Percentiles rank a stretch among this genome's conserved stretches.
Conservation (phyloP, 2,797 vertebrate genomes). For the Psittacula derbiana region DNA sequence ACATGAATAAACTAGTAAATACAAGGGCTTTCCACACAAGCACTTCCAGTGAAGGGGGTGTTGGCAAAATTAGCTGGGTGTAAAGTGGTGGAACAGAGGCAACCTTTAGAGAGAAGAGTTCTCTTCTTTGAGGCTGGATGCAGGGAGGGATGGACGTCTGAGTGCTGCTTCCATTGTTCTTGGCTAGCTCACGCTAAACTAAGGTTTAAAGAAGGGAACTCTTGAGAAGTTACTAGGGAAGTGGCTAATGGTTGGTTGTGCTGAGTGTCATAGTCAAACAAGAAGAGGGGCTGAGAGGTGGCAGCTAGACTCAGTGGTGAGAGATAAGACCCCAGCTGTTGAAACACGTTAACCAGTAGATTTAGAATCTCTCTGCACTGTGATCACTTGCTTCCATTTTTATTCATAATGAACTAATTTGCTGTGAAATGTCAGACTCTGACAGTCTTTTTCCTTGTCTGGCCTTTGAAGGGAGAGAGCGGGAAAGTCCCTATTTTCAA, state of each 20-base stretch:
- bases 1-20: neutral
- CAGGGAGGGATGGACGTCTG: neutral
- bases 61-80: neutral
- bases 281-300: neutral
- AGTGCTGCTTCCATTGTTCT: neutral
- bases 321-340: neutral
- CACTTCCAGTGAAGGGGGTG: rapidly evolving
- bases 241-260: neutral
- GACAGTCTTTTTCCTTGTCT: neutral
- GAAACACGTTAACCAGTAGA: neutral
- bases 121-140: neutral
- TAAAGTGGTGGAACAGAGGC: neutral
- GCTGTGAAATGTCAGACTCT: rapidly evolving
- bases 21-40: neutral
- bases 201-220: neutral
- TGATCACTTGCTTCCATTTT: neutral
- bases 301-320: neutral
- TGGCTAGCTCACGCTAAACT: neutral
- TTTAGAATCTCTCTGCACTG: rapidly evolving
- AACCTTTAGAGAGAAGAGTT: neutral
- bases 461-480: neutral
- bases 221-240: neutral
- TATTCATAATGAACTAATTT: neutral
- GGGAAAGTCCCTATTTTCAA: neutral
- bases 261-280: neutral